Conservation (phyloP, 1,140 invertebrate species). For the Agrypnia vestita region DNA sequence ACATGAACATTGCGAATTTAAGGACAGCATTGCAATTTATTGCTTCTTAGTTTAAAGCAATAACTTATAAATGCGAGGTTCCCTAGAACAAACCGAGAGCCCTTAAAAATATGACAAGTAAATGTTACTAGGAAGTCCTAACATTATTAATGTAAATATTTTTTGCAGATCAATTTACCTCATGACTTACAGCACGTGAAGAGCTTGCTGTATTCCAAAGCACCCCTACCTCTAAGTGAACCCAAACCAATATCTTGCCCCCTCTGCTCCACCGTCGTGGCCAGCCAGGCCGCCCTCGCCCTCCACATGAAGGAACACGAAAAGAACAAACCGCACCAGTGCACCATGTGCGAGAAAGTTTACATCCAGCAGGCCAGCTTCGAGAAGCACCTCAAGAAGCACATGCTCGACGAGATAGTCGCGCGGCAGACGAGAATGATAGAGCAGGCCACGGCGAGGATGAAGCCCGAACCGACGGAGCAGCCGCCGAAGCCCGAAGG, state of each 20-base stretch:
- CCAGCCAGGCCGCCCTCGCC: conserved; percentile 49
- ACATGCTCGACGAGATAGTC: conserved; percentile 51
- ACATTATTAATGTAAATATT: not conserved
- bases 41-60: no score
- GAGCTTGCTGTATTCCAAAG: conserved; percentile 54
- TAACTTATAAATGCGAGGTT: no score
- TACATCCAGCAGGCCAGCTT: conserved; percentile 60
- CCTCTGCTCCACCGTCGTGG: conserved; percentile 48
- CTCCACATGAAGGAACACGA: conserved; percentile 58
- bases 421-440: conserved; percentile 46
- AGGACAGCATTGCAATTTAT: no score
- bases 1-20: no score
- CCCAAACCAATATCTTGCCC: conserved; percentile 52
- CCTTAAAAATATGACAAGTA: no score
- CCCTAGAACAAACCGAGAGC: no score
- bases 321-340: conserved; percentile 56
- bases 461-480: conserved; percentile 2
- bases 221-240: not conserved
- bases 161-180: conserved; percentile 59
- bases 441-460: conserved; percentile 42
- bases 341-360: conserved; percentile 59
- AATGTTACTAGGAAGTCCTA: no score
- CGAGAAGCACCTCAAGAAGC: conserved; percentile 58
- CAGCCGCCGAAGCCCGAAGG: not conserved
- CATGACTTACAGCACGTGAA: conserved; percentile 60